Evolutionary conservation across 1,140 invertebrate genomes (phyloP).

Genomic region (Pseudomyrmex cubaensis): DNA sequence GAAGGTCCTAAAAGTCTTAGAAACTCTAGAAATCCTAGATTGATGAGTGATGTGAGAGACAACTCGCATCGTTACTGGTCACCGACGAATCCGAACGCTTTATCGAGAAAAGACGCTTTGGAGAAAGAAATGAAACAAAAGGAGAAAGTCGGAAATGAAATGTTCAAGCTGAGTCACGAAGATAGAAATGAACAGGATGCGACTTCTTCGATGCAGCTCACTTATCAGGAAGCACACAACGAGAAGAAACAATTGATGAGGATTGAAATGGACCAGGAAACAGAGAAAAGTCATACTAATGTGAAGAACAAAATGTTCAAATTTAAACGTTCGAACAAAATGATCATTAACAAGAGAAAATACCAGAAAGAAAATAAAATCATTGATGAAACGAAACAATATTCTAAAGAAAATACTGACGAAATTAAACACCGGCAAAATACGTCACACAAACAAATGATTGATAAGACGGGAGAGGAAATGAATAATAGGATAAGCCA

Average conservation of each 20-base stretch:
- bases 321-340: neutral
- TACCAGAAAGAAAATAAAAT: neutral
- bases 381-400: constrained; percentile 1
- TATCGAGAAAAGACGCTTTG: constrained; percentile 23
- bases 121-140: constrained; percentile 44
- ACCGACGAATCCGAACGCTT: constrained; percentile 43
- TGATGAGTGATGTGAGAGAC: too few species aligned
- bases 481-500: neutral
- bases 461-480: neutral
- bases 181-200: neutral
- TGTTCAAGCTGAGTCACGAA: constrained; percentile 51
- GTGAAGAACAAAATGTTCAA: too few species aligned
- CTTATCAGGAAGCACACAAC: constrained; percentile 13
- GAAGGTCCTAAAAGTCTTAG: neutral
- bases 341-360: neutral
- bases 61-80: constrained; percentile 69
- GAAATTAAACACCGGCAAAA: neutral
- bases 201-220: neutral
- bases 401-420: neutral
- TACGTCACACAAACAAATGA: neutral
- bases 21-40: too few species aligned
- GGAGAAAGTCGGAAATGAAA: constrained; percentile 29
- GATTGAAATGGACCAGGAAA: neutral
- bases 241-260: neutral
- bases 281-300: neutral